Conservation (phyloP, 2,113 vertebrate species). For the Gallinago jamesoni region DNA sequence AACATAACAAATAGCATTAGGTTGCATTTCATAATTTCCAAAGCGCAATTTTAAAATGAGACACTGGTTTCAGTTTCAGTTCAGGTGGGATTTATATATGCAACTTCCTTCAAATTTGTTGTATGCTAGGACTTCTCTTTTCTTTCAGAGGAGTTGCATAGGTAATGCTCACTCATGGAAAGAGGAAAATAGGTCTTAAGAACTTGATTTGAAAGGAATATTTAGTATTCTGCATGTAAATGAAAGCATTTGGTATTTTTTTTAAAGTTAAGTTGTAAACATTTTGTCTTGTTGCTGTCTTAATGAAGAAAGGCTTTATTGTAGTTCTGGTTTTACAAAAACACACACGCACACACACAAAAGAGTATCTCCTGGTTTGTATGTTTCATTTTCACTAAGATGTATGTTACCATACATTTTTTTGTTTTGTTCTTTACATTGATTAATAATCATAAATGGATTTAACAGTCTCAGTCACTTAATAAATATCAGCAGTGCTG, state of each 20-base stretch:
- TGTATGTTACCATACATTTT: slow-evolving; percentile 59
- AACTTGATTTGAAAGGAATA: not conserved
- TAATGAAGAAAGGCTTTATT: slow-evolving; percentile 33
- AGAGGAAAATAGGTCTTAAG: not conserved
- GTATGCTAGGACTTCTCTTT: not conserved
- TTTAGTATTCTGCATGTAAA: not conserved
- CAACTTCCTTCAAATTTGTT: not conserved
- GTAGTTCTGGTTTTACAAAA: slow-evolving; percentile 12
- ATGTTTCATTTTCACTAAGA: slow-evolving; percentile 62
- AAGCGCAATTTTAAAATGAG: not conserved
- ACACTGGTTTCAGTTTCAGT: not conserved
- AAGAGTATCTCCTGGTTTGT: slow-evolving; percentile 46
- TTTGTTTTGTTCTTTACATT: slow-evolving; percentile 43
- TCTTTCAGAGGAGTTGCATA: not conserved
- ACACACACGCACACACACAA: not conserved
- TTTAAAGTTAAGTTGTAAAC: slow-evolving; percentile 49
- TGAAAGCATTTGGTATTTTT: slow-evolving; percentile 17
- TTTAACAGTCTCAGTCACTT: slow-evolving; percentile 36
- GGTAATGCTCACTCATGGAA: not conserved
- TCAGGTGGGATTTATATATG: not conserved
- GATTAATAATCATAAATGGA: slow-evolving; percentile 16
- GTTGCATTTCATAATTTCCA: not conserved
- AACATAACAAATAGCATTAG: not conserved
- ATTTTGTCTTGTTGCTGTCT: slow-evolving; percentile 53
- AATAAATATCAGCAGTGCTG: slow-evolving; percentile 19